phyloP scores from a whole-genome alignment of 2,888 invertebrate species.

The Lapara coniferarum region DNA sequence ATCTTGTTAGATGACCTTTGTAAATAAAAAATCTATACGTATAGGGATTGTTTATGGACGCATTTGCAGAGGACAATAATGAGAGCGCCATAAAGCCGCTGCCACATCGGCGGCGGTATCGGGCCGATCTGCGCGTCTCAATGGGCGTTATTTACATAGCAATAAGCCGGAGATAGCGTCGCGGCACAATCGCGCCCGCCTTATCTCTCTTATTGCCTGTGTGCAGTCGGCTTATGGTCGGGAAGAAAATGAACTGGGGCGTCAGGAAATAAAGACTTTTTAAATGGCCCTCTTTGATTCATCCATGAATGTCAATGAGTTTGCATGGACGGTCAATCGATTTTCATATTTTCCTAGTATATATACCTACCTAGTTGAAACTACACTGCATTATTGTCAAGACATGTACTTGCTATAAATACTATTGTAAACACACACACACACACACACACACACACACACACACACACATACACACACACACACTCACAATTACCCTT shows the following conservation, averaged over 20 bases:
- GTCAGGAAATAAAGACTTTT: slow-evolving; percentile 64
- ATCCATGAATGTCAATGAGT: slow-evolving; percentile 55
- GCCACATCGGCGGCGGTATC: slow-evolving; percentile 76
- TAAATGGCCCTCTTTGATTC: slow-evolving; percentile 67
- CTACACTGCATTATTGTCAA: too few relatives aligned
- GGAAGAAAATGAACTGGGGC: slow-evolving; percentile 73
- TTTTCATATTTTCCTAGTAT: not conserved
- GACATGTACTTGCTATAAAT: too few relatives aligned
- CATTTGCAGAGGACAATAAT: slow-evolving; percentile 42
- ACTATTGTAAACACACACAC: too few relatives aligned
- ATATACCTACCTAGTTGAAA: too few relatives aligned
- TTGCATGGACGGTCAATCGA: slow-evolving; percentile 34
- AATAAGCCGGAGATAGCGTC: slow-evolving; percentile 75
- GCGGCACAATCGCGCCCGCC: slow-evolving; percentile 59
- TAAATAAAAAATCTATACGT: slow-evolving; percentile 8
- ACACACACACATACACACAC: too few relatives aligned
- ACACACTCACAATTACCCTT: too few relatives aligned
- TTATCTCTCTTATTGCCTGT: slow-evolving; percentile 76
- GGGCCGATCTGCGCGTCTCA: slow-evolving; percentile 70
- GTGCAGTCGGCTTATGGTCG: slow-evolving; percentile 76
- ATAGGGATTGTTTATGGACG: slow-evolving; percentile 43
- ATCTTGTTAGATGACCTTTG: not conserved
- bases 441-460: too few relatives aligned
- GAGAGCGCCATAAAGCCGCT: slow-evolving; percentile 70
- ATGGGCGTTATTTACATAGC: slow-evolving; percentile 81